Conservation (phyloP, 92 coral and sea anemone species). For the Zoanthus sansibaricus region DNA sequence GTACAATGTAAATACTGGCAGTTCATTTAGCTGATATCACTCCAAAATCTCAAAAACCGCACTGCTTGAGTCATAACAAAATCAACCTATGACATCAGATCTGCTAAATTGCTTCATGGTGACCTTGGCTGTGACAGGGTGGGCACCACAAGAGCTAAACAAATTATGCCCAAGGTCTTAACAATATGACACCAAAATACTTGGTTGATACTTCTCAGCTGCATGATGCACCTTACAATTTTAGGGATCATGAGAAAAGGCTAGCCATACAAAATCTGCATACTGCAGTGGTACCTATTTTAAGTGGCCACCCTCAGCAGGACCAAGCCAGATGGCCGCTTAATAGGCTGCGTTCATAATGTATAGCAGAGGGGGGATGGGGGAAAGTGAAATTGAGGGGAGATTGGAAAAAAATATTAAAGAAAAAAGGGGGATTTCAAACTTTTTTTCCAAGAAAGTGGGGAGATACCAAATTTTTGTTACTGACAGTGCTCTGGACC, state of each 20-base stretch:
- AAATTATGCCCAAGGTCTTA: conserved; percentile 35
- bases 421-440: conserved; percentile 21
- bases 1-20: conserved; percentile 42
- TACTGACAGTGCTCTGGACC: conserved; percentile 28
- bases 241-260: conserved; percentile 27
- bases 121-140: conserved; percentile 1
- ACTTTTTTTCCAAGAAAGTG: conserved; percentile 24
- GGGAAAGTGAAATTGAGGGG: conserved; percentile 22
- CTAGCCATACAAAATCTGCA: conserved; percentile 30
- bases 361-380: conserved; percentile 24
- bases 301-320: conserved; percentile 9
- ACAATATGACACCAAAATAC: conserved; percentile 42
- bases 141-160: conserved; percentile 42
- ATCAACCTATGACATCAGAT: conserved; percentile 43
- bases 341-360: conserved; percentile 26
- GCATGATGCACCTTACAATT: conserved; percentile 33
- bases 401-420: background rate
- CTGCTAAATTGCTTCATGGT: conserved; percentile 32
- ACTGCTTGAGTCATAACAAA: conserved; percentile 41
- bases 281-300: conserved; percentile 4
- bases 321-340: conserved; percentile 35
- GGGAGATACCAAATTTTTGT: conserved; percentile 27
- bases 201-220: conserved; percentile 37
- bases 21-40: conserved; percentile 37
- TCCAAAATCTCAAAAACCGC: conserved; percentile 31